phyloP scores from a whole-genome alignment of 2,797 vertebrate species.

The Odontamblyopus rebecca region DNA sequence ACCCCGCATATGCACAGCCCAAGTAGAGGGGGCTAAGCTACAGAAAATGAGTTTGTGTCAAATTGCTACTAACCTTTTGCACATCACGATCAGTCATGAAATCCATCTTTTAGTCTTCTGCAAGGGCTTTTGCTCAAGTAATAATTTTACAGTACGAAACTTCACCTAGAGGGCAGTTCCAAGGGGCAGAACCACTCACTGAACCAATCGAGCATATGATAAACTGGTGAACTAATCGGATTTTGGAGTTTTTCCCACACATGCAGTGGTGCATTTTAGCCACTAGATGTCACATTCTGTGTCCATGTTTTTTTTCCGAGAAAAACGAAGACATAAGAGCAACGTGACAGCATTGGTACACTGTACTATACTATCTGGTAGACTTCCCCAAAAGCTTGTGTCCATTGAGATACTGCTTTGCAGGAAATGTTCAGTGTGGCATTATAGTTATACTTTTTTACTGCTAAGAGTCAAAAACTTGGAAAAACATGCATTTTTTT shows the following conservation, averaged over 20 bases:
- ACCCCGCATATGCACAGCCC: no score
- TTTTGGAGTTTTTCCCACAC: slow-evolving; percentile 41
- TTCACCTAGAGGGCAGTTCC: not conserved
- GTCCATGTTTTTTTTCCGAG: not conserved
- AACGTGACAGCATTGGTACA: no score
- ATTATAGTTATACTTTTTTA: no score
- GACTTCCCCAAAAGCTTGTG: no score
- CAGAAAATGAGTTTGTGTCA: not conserved
- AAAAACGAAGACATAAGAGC: not conserved
- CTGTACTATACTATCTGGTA: no score
- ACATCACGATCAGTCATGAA: slow-evolving; percentile 69
- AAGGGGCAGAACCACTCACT: not conserved
- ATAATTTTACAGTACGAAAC: not conserved
- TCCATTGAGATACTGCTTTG: no score
- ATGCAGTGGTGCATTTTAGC: not conserved
- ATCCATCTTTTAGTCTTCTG: slow-evolving; percentile 56
- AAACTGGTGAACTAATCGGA: slow-evolving; percentile 47
- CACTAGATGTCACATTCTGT: slow-evolving; percentile 28
- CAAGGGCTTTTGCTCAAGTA: not conserved
- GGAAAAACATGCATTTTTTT: no score
- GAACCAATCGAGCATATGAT: slow-evolving; percentile 21
- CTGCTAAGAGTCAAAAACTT: no score
- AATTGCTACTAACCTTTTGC: slow-evolving; percentile 61
- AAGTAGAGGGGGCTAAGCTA: no score
- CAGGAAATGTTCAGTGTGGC: no score